Percentiles rank a stretch among this genome's conserved stretches.
Evolutionary conservation across 2,797 vertebrate species (phyloP).

Genomic region (Aphelocoma californica): DNA sequence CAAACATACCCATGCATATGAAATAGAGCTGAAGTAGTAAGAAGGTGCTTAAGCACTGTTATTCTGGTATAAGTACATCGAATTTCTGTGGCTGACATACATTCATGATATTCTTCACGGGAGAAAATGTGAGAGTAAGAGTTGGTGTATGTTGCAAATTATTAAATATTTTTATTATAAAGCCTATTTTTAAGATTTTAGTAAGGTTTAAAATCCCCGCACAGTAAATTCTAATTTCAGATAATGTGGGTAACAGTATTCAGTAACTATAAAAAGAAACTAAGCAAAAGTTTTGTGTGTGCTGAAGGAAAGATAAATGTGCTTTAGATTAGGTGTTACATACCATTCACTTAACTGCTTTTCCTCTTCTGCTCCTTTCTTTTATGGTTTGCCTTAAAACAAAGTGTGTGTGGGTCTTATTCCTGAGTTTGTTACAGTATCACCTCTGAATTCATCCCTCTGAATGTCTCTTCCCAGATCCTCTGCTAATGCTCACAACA

Average conservation of each 20-base stretch:
- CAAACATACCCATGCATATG: not conserved
- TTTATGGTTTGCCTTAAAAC: not conserved
- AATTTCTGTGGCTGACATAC: not conserved
- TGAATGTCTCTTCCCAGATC: not conserved
- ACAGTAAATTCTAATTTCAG: not conserved
- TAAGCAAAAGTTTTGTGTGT: not conserved
- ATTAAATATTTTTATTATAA: not conserved
- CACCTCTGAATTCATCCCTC: not conserved
- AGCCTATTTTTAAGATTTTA: not conserved
- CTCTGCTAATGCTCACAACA: not conserved
- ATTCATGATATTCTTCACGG: not conserved
- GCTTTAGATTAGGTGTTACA: constrained; percentile 6
- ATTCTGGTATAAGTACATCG: not conserved
- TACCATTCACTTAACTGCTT: not conserved
- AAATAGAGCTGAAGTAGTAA: not conserved
- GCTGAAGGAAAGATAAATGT: not conserved
- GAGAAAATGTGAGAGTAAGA: not conserved
- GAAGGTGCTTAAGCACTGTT: not conserved
- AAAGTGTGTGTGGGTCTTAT: not conserved
- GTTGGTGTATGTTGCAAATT: not conserved
- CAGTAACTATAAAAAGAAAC: not conserved
- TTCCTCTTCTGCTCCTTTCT: not conserved
- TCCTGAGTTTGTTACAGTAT: not conserved
- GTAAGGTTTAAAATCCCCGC: not conserved
- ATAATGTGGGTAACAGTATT: not conserved